A percentile compares a stretch with the other conserved stretches of the same genome.
Conservation (phyloP, 2,113 vertebrate species). For the Ondatra zibethicus region DNA sequence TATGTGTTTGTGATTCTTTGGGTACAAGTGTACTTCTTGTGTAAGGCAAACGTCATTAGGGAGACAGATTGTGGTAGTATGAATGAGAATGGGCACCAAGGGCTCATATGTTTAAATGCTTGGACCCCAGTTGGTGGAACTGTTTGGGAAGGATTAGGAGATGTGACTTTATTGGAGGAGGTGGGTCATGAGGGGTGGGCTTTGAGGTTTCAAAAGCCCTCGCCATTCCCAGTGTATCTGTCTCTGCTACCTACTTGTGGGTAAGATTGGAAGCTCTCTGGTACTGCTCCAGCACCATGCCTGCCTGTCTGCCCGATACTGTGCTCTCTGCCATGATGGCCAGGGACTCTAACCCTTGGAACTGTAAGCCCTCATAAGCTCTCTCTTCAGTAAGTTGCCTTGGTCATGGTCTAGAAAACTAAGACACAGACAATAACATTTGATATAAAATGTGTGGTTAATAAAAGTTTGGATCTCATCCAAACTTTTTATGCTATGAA, state of each 20-base stretch:
- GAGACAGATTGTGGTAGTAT: not conserved
- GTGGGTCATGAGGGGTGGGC: not conserved
- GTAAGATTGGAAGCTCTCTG: not conserved
- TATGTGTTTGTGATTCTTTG: not conserved
- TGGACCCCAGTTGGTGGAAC: not conserved
- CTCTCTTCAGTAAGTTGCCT: not conserved
- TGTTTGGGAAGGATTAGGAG: not conserved
- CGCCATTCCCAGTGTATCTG: not conserved
- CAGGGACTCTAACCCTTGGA: not conserved
- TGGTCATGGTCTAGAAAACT: not conserved
- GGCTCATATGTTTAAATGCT: not conserved
- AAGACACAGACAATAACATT: not conserved
- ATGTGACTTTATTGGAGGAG: not conserved
- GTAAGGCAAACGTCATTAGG: not conserved
- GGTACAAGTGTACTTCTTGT: not conserved
- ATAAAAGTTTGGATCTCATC: conserved; percentile 3
- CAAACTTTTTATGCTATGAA: not conserved
- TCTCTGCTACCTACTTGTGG: not conserved
- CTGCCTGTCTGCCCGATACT: not conserved
- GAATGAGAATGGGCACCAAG: not conserved
- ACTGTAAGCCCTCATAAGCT: not conserved
- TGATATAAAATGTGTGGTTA: not conserved
- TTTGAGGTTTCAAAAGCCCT: not conserved
- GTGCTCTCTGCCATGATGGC: not conserved
- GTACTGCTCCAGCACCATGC: not conserved